phyloP scores from a whole-genome alignment of 2,888 invertebrate genomes.

The Temnothorax rugatulus region DNA sequence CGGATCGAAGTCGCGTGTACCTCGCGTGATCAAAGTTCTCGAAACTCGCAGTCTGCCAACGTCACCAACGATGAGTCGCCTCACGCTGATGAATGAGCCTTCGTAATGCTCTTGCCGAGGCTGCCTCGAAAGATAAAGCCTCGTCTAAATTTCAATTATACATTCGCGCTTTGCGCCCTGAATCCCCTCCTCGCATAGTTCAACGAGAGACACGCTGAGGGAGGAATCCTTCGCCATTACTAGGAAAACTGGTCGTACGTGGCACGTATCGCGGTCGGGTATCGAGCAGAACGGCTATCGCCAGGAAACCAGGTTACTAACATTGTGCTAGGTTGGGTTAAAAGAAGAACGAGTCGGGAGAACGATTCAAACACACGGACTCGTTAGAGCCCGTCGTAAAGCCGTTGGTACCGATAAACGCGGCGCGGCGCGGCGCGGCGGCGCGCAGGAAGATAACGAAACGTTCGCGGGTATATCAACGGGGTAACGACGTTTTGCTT shows the following conservation, averaged over 20 bases:
- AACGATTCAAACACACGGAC: slow-evolving; percentile 8
- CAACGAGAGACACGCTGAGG: neutral
- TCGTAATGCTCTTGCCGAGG: neutral
- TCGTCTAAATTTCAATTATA: slow-evolving; percentile 21
- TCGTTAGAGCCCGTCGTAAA: slow-evolving; percentile 51
- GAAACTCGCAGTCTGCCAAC: neutral
- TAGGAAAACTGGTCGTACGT: slow-evolving; percentile 21
- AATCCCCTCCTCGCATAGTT: neutral
- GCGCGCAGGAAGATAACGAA: slow-evolving; percentile 43
- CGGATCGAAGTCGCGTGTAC: slow-evolving; percentile 9
- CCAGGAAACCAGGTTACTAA: slow-evolving; percentile 50
- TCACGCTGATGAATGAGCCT: slow-evolving; percentile 4
- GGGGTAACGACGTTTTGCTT: neutral
- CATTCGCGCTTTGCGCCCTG: neutral
- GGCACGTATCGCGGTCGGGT: slow-evolving; percentile 6
- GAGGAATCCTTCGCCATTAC: neutral
- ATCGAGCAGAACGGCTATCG: slow-evolving; percentile 35
- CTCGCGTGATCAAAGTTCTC: slow-evolving; percentile 19
- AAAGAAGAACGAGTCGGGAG: slow-evolving; percentile 5
- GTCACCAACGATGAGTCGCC: neutral
- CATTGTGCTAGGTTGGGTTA: slow-evolving; percentile 22
- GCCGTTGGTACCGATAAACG: slow-evolving; percentile 34
- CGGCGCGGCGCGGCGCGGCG: neutral
- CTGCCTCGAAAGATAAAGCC: slow-evolving; percentile 5
- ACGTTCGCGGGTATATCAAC: slow-evolving; percentile 20